A percentile compares a stretch with the other conserved stretches of the same genome.
Conservation (phyloP, 2,113 vertebrate species). For the Leucoraja erinaceus region DNA sequence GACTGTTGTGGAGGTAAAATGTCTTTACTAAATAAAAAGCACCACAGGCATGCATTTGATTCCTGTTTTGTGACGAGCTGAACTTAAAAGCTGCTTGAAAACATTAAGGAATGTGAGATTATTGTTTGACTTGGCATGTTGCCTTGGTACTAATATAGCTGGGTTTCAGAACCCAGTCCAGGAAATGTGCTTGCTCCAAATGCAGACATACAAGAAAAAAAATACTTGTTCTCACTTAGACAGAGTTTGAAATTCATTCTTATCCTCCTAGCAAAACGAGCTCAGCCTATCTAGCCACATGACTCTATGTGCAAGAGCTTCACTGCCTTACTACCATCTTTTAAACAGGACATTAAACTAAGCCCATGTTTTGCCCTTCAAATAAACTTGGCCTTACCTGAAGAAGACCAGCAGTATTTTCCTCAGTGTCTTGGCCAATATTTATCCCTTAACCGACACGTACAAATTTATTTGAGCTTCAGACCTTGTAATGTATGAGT, state of each 20-base stretch:
- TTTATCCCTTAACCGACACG: background rate
- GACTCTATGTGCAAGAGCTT: background rate
- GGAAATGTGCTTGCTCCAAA: constrained; percentile 33
- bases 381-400: background rate
- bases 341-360: background rate
- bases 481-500: too few species aligned
- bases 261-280: background rate
- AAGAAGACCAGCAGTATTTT: background rate
- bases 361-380: background rate
- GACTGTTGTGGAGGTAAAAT: constrained; percentile 1
- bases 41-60: constrained; percentile 35
- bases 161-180: constrained; percentile 33
- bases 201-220: constrained; percentile 33
- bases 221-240: constrained; percentile 22
- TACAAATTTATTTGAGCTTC: too few species aligned
- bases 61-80: constrained; percentile 30
- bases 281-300: background rate
- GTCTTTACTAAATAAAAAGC: constrained; percentile 18
- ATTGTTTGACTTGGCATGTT: constrained; percentile 28
- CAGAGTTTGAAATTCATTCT: constrained; percentile 14
- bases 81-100: constrained; percentile 27
- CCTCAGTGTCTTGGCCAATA: background rate
- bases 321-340: background rate
- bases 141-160: constrained; percentile 34
- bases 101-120: constrained; percentile 35